Conservation (phyloP, 2,888 invertebrate species). For the Drosophila quasianomalipes region DNA sequence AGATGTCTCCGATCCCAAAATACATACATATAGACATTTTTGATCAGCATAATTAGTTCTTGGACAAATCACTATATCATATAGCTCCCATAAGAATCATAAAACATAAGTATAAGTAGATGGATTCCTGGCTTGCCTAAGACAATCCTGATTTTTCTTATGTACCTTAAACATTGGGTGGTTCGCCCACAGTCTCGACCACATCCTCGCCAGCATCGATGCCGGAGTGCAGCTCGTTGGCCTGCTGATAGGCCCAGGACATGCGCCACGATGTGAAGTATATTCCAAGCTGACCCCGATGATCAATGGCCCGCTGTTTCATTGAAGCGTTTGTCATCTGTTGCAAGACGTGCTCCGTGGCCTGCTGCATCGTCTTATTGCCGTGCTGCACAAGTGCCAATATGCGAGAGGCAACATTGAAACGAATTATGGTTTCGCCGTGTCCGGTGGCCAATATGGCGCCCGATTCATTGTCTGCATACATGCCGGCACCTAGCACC, state of each 20-base stretch:
- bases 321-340: constrained; percentile 89
- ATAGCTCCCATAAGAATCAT: too few species aligned
- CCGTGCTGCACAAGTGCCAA: constrained; percentile 88
- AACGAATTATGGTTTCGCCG: constrained; percentile 92
- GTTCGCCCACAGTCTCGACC: constrained; percentile 37
- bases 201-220: constrained; percentile 86
- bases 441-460: constrained; percentile 93
- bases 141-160: neutral
- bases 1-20: neutral
- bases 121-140: too few species aligned
- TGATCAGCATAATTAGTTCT: neutral
- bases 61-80: too few species aligned
- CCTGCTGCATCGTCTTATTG: constrained; percentile 87
- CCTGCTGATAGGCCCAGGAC: constrained; percentile 89
- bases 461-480: constrained; percentile 90
- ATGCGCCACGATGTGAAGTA: constrained; percentile 89
- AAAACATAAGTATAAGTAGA: too few species aligned
- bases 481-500: constrained; percentile 90
- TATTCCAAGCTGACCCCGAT: constrained; percentile 89
- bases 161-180: neutral
- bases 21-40: neutral
- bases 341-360: constrained; percentile 88
- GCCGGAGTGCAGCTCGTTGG: constrained; percentile 87
- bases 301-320: constrained; percentile 91
- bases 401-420: constrained; percentile 90